Evolutionary conservation across 2,113 vertebrate species (phyloP).

Genomic region (Grus americana): DNA sequence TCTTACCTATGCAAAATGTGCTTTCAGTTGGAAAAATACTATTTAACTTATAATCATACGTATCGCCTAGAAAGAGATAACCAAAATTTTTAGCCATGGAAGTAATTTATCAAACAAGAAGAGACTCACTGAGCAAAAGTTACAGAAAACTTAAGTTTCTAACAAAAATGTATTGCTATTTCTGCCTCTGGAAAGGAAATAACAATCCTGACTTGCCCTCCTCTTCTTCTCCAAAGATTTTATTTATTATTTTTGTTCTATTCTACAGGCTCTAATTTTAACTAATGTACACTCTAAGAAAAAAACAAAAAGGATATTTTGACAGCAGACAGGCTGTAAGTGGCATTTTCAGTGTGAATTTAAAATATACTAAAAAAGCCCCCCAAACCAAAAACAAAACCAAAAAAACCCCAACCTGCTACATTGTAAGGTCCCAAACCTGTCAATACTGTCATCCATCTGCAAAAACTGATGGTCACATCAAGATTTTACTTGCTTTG

Average conservation of each 20-base stretch:
- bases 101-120: not conserved
- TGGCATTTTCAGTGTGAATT: constrained; percentile 1
- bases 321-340: not conserved
- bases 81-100: not conserved
- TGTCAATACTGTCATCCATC: not conserved
- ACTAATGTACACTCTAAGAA: not conserved
- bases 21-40: not conserved
- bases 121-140: not conserved
- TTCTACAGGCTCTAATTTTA: not conserved
- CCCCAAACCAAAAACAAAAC: too few species aligned
- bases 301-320: constrained; percentile 1
- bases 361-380: not conserved
- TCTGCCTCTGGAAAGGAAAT: constrained; percentile 10
- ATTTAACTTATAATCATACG: not conserved
- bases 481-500: not conserved
- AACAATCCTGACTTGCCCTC: not conserved
- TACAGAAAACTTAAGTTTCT: not conserved
- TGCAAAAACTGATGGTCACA: not conserved
- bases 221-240: not conserved
- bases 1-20: not conserved
- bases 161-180: not conserved
- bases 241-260: not conserved
- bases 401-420: not conserved
- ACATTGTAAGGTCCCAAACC: not conserved
- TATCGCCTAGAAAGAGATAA: not conserved